Percentiles rank a stretch among this genome's conserved stretches.
Conservation (phyloP, 2,888 invertebrate genomes). For the Hedya salicella region DNA sequence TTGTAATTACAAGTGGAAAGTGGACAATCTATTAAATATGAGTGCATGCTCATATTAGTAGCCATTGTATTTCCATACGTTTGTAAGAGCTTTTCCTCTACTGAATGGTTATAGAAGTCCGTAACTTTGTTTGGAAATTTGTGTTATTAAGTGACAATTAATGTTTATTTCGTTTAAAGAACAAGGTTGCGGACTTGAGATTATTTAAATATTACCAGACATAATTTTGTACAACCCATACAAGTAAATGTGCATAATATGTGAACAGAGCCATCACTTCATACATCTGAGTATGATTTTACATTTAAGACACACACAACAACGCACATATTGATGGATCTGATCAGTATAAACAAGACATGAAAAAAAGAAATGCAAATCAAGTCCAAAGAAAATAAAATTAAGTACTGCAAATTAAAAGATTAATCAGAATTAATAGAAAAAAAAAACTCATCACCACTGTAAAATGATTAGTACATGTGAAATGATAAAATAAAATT, state of each 20-base stretch:
- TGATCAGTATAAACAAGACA: conserved; percentile 28
- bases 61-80: conserved; percentile 1
- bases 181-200: conserved; percentile 10
- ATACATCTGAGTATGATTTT: neutral
- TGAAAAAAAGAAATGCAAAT: conserved; percentile 23
- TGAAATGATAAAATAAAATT: conserved; percentile 20
- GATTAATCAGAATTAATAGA: conserved; percentile 30
- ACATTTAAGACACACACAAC: too few species aligned
- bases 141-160: neutral
- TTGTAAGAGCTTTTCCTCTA: conserved; percentile 12
- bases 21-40: neutral
- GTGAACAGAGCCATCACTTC: conserved; percentile 20
- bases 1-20: neutral
- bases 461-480: conserved; percentile 37
- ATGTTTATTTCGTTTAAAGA: neutral
- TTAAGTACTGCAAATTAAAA: conserved; percentile 21
- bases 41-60: neutral
- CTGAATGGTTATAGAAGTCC: neutral
- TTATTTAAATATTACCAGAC: conserved; percentile 10
- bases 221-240: conserved; percentile 20
- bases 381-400: conserved; percentile 19
- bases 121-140: conserved; percentile 4
- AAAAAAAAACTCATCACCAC: conserved; percentile 36
- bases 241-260: conserved; percentile 2
- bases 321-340: conserved; percentile 16